Evolutionary conservation across 2,113 vertebrate species (phyloP), one percentile per base, ranked within the genome.

Genomic region (Petrocephalus microphthalmus): DNA sequence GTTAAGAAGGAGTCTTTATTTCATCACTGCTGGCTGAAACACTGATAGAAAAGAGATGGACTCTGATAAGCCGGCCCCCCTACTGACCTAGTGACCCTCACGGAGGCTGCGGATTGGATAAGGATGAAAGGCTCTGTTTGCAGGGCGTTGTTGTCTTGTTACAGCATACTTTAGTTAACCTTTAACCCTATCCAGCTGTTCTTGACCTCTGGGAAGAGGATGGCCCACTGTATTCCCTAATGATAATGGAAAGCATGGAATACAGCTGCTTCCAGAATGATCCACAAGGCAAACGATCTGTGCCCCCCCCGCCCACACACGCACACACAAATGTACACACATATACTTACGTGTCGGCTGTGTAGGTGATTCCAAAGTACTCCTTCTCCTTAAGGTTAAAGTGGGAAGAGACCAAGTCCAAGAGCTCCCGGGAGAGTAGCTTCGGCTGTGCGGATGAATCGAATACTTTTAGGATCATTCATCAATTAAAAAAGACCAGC

Each of bases 341-440:
- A 8, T 85, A 25, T 81, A 96, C 98, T 96, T 94, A 99, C 98
- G 95, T 97, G 89, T 98, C 97, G 95, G 99, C 96, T 54, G 96
- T 94, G 90, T 97, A 99, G 0, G 95, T 97, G 93, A 99, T 96
- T 90, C 98, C 98, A 94, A 99, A 99, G 92, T 98, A 99, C 81
- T 99, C 98, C 90, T 99, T 99, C 92, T 99, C 98, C 90, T 99
- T 99, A 85, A 99, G 95, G 94, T 96, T 99, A 91, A 99, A 99
- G 94, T 99, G 98, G 0, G 98, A 99, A 2, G 98, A 96, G 92
- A 98, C 98, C 84, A 99, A 94, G 92, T 99, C 98, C 90, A 99
- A 89, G 87, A 99, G 95, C 54, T 99, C 98, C 64, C 96, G 95
- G 78, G 98, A 97, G 92, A 99, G 92, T 91, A 99, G 96, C 94